A percentile compares a stretch with the other conserved stretches of the same genome.
Conservation (phyloP, 2,888 invertebrate species). For the Chloromyia formosa region DNA sequence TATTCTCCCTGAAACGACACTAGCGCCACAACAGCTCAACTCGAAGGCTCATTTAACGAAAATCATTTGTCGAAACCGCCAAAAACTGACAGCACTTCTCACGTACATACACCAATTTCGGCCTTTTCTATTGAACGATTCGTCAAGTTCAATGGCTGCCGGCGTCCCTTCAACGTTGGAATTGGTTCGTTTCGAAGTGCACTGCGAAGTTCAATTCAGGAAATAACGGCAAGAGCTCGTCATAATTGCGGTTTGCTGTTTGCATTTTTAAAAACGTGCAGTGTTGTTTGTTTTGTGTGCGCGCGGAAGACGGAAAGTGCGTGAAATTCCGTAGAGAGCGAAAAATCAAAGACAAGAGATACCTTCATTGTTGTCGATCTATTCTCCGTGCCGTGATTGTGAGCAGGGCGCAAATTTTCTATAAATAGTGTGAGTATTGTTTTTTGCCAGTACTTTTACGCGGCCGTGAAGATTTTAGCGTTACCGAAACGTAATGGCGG, state of each 20-base stretch:
- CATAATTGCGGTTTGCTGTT: neutral
- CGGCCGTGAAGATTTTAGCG: no score
- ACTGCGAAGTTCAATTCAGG: neutral
- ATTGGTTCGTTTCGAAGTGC: neutral
- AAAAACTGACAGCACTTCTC: neutral
- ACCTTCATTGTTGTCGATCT: neutral
- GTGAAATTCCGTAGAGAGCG: neutral
- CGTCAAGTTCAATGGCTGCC: constrained; percentile 14
- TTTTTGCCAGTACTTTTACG: neutral
- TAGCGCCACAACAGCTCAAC: no score
- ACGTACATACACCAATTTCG: neutral
- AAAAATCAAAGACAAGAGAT: neutral
- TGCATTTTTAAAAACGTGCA: neutral
- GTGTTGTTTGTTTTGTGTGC: neutral
- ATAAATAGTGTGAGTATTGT: constrained; percentile 10
- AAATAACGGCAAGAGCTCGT: constrained; percentile 9
- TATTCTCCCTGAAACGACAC: no score
- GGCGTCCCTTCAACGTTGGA: constrained; percentile 2
- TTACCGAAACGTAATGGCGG: no score
- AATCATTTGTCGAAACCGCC: no score
- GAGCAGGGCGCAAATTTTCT: constrained; percentile 6
- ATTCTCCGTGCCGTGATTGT: neutral
- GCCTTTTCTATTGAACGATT: constrained; percentile 14
- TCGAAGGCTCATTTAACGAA: no score
- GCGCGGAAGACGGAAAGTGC: no score